Evolutionary conservation across 2,888 invertebrate genomes (phyloP), one percentile per base, ranked within the genome.

Genomic region (Synanthedon tipuliformis): DNA sequence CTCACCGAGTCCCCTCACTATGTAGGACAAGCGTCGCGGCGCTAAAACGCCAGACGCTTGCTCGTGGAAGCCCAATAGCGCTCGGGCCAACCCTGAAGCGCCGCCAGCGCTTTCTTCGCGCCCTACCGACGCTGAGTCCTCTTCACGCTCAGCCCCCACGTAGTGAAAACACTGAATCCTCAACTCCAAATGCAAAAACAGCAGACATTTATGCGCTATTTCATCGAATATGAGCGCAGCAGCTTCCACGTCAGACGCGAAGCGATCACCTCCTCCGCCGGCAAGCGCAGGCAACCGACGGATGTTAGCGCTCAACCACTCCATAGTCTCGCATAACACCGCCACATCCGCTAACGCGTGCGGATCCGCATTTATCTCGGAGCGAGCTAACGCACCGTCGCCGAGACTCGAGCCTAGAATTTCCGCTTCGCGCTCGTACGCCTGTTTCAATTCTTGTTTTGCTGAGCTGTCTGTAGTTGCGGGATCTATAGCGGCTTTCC

Each of bases 161-260:
- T 96, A 97, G 86, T 96, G 96, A 88, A 98, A 98, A 80, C 98
- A 98, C 75, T 97, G 97, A 49, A 98, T 97, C 55, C 97, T 63
- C 53, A 95, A 95, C 89, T 99, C 98, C 62, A 98, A 89, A 88
- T 98, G 98, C 53, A 98, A 85, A 56, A 98, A 92, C 48, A 99
- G 86, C 56, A 98, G 89, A 69, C 97, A 97, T 53, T 95, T 96
- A 70, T 97, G 95, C 0, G 96, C 93, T 53, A 97, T 89, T 65
- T 96, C 95, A 71, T 96, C 94, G 73, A 96, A 96, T 59, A 94
- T 94, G 61, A 91, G 85, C 0, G 94, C 93, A 52, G 95, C 89
- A 57, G 92, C 89, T 8, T 90, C 88, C 51, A 94, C 78, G 51
- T 93, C 92, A 59, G 88, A 88, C 8, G 89, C 80, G 64, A 94